Base-by-base conservation (phyloP, 2,888 invertebrate genomes). In the Caenorhabditis doughertyi region DNA sequence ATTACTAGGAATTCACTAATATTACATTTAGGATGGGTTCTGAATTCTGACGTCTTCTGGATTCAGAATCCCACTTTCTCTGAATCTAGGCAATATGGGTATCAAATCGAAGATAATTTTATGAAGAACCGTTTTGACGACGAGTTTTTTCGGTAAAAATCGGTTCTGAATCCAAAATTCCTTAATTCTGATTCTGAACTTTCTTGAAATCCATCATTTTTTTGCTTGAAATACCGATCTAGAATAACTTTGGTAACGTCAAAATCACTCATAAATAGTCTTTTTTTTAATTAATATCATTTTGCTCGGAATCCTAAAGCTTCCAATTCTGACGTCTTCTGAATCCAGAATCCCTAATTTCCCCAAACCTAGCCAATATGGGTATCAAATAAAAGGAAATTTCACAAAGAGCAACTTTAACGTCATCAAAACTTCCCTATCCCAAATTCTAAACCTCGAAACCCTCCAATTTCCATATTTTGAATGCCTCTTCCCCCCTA, bases 311-410 rank as follows among this genome's bases (percentile, higher is more conserved):
- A n/a, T n/a, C n/a, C n/a, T n/a, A n/a, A n/a, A n/a, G n/a, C n/a
- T n/a, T n/a, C n/a, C n/a, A 21, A 58, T 49, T 44, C 44, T 44
- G 62, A 47, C 44, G 64, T 27, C 64, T 16, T 64, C 64, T 27
- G 29, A 47, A 29, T 47, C 29, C 42, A 60, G 60, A 42, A 60
- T 42, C 8, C 44, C 13, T 3, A 27, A 25, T 21, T 13, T 27
- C 18, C 18, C 8, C 13, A 23, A 39, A 39, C 13, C 16, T 23
- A 13, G 55, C 3, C 9, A 32, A 3, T 58, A 21, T 35, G 39
- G 60, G 25, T 42, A 29, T 29, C 47, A 49, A 39, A 47, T 39
- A 4, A 39, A 39, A 32, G 32, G 32, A 32, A 9, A 32, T n/a
- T n/a, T n/a, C n/a, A n/a, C n/a, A n/a, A n/a, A n/a, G n/a, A n/a